These are phyloP conservation scores for Anabacerthia variegaticeps DNA, from an alignment of 2,797 vertebrate genomes.

Conservation along the genomic window DNA sequence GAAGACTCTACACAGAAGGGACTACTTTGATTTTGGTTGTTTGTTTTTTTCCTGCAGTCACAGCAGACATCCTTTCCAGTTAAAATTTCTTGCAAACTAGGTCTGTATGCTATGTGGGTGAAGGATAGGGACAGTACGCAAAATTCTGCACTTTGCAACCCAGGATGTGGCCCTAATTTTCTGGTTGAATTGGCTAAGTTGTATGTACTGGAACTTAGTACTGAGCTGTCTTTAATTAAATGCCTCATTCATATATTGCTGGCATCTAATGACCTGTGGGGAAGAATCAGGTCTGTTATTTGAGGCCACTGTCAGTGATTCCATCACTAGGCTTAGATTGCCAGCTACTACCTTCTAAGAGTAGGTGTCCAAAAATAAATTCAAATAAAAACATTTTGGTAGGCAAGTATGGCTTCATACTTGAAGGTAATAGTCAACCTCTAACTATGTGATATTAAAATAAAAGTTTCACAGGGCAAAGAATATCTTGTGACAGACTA, in stretches of 20 bases:
- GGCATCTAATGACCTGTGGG: neutral
- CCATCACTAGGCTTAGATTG: neutral
- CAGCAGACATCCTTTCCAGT: neutral
- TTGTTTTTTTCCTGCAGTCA: neutral
- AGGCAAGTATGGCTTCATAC: neutral
- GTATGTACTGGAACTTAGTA: neutral
- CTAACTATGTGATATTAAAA: neutral
- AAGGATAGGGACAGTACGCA: neutral
- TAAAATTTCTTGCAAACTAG: neutral
- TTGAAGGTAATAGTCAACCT: neutral
- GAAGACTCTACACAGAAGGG: neutral
- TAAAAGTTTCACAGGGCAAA: neutral
- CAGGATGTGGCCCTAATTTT: neutral
- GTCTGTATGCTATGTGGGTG: neutral
- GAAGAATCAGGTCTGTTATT: neutral
- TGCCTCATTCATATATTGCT: neutral
- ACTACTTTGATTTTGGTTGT: neutral
- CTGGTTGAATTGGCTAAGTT: neutral
- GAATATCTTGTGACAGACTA: neutral
- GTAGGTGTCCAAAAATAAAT: neutral
- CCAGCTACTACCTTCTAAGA: neutral
- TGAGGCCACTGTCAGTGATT: neutral
- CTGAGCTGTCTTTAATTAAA: neutral
- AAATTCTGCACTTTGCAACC: neutral
- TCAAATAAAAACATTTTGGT: neutral